Evolutionary conservation across 2,888 invertebrate genomes (phyloP).

Genomic region (Mimumesa dahlbomi): DNA sequence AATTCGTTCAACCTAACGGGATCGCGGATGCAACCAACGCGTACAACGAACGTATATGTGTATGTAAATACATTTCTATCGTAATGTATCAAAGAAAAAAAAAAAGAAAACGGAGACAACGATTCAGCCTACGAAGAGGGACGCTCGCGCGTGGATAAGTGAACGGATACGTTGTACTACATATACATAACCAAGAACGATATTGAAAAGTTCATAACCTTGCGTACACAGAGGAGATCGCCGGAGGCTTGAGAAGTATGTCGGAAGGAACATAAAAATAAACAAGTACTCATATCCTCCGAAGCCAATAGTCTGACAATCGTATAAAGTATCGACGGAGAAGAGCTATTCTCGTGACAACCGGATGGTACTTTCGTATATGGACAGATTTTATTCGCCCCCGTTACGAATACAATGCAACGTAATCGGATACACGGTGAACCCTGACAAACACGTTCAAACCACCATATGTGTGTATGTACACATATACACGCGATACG

Average conservation of each 20-base stretch:
- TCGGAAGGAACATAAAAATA: slow-evolving; percentile 25
- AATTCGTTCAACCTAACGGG: no score
- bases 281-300: slow-evolving; percentile 25
- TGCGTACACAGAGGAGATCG: background rate
- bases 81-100: background rate
- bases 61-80: no score
- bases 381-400: slow-evolving; percentile 32
- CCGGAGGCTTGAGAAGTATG: background rate
- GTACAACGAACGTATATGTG: no score
- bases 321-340: slow-evolving; percentile 25
- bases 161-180: background rate
- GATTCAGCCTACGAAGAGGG: background rate
- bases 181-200: slow-evolving; percentile 4
- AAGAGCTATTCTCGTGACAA: slow-evolving; percentile 19
- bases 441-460: no score
- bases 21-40: no score
- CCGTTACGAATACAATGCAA: no score
- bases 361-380: slow-evolving; percentile 17
- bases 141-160: background rate
- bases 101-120: background rate
- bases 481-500: no score
- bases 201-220: slow-evolving; percentile 24
- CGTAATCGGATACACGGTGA: background rate
- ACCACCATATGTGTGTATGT: no score
- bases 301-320: slow-evolving; percentile 36